Evolutionary conservation across 2,113 vertebrate genomes (phyloP).

Genomic region (Raja brachyura): DNA sequence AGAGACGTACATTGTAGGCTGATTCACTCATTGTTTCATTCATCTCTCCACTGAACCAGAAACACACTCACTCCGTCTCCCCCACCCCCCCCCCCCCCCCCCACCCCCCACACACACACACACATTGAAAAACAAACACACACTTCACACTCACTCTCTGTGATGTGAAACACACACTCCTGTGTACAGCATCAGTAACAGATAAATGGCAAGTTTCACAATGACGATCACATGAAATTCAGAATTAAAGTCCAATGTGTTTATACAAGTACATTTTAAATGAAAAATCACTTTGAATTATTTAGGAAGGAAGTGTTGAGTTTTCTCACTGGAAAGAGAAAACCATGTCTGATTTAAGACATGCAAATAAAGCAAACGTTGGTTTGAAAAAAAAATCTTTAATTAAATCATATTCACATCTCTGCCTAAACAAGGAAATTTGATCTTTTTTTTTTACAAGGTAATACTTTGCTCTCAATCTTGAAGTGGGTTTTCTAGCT

Average conservation of each 20-base stretch:
- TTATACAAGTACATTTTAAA: background rate
- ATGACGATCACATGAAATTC: background rate
- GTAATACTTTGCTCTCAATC: background rate
- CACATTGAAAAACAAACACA: too few species aligned
- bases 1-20: too few species aligned
- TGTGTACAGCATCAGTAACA: too few species aligned
- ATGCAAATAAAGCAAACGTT: too few species aligned
- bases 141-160: too few species aligned
- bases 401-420: background rate
- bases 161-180: too few species aligned
- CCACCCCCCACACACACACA: too few species aligned
- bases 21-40: background rate
- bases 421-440: background rate
- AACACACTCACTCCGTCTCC: too few species aligned
- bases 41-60: background rate
- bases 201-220: background rate
- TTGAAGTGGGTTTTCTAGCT: background rate
- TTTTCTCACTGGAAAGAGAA: background rate
- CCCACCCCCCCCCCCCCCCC: too few species aligned
- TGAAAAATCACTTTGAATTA: background rate
- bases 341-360: too few species aligned
- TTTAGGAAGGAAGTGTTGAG: background rate
- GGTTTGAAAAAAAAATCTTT: background rate
- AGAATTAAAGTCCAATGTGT: background rate
- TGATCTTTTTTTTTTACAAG: background rate